Evolutionary conservation across 2,888 invertebrate genomes (phyloP), one percentile per base, ranked within the genome.

Genomic region (Zhengitettix transpicula): DNA sequence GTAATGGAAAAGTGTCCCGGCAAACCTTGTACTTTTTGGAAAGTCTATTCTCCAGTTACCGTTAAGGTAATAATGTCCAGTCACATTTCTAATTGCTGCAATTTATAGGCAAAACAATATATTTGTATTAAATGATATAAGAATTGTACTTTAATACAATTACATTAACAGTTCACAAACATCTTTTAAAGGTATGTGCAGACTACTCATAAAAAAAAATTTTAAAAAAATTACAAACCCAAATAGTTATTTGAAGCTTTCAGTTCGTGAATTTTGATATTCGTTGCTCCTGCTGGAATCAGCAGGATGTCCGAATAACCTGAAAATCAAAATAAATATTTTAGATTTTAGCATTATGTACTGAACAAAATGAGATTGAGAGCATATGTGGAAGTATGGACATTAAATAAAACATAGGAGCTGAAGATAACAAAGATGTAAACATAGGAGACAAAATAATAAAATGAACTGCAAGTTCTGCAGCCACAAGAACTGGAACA

Each of bases 21-120:
- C 89, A 68, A 93, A 90, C 61, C 78, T 75, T 68, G 89, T 75
- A 42, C 83, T 82, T 58, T 87, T 80, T 0, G 94, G 92, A 71
- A 91, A 91, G 74, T 94, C 91, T 69, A 98, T 93, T 69, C 88
- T 83, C 85, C 92, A 95, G 71, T 94, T 87, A 1, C 97, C 97
- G 73, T 98, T 98, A 58, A 98, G 76, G 71, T 92, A 93, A 72
- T 89, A 98, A 66, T 87, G 80, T 7, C 88, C 89, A 55, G 84
- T 79, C 59, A 82, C 78, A 72, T 92, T 91, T 65, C 93, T 81
- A 56, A 96, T 78, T 9, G 95, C 96, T 86, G n/a, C 71, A 72
- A 63, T 42, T 61, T 61, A 54, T 11, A 55, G 11, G 1, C 15
- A 58, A 11, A 15, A 58, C 42, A 9, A 14, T 15, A 12, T 11